Percentiles rank a stretch among this genome's conserved stretches.
These are phyloP conservation scores for Stercorarius parasiticus DNA, from an alignment of 2,113 vertebrate species.

Conservation along the genomic window DNA sequence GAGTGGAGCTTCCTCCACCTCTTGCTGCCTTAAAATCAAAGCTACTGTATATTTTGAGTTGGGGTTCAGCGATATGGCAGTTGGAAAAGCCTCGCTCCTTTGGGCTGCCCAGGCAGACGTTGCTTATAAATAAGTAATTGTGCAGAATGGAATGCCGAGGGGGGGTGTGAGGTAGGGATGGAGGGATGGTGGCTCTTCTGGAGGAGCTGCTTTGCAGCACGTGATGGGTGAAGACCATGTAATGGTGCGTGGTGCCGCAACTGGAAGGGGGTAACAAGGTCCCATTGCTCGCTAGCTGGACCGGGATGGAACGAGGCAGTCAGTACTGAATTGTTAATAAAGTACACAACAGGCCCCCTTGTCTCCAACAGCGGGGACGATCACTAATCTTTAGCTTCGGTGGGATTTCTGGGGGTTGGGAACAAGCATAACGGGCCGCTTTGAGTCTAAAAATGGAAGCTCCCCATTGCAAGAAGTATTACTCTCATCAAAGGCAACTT, in stretches of 20 bases:
- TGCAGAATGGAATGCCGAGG: too few species aligned
- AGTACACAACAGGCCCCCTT: background rate
- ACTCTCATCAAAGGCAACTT: background rate
- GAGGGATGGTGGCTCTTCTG: background rate
- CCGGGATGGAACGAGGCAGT: background rate
- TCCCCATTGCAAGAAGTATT: background rate
- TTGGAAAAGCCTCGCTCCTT: background rate
- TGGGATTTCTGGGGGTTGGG: background rate
- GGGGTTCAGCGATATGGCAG: fast-evolving
- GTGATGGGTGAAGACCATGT: too few species aligned
- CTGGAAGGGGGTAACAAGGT: background rate
- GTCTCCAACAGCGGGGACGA: background rate
- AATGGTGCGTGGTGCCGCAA: background rate
- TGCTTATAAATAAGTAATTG: background rate
- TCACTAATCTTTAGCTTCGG: background rate
- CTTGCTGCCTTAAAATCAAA: background rate
- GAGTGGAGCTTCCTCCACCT: background rate
- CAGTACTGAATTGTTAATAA: fast-evolving
- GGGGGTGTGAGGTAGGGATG: fast-evolving
- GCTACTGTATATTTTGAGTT: fast-evolving
- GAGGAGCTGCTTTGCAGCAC: background rate
- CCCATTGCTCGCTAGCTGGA: background rate
- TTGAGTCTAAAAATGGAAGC: background rate
- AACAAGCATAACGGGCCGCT: background rate
- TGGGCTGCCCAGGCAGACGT: background rate